These are phyloP conservation scores for Drosophila vallismaia DNA, from an alignment of 2,888 invertebrate species.

Conservation along the genomic window DNA sequence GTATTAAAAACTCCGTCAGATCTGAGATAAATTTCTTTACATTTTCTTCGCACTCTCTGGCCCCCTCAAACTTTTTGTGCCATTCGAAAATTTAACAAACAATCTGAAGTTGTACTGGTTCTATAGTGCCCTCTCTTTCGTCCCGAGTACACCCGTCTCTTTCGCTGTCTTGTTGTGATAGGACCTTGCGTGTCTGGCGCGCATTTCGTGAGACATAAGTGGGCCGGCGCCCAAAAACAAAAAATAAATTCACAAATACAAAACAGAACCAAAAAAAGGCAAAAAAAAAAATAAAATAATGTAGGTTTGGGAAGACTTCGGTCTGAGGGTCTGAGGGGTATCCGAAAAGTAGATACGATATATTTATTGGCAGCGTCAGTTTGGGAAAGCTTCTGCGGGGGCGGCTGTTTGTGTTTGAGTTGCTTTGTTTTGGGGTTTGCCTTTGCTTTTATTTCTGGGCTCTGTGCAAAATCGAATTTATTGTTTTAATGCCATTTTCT, in stretches of 20 bases:
- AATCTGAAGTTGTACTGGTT: constrained; percentile 35
- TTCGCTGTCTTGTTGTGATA: constrained; percentile 26
- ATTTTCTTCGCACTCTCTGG: constrained; percentile 8
- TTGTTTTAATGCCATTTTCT: constrained; percentile 76
- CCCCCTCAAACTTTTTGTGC: constrained; percentile 18
- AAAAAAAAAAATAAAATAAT: constrained; percentile 7
- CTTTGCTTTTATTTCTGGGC: constrained; percentile 28
- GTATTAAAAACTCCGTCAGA: constrained; percentile 31
- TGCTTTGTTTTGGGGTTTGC: constrained; percentile 36
- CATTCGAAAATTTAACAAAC: constrained; percentile 43
- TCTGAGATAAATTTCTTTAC: constrained; percentile 19
- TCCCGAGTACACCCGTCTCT: neutral
- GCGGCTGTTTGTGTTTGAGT: constrained; percentile 36
- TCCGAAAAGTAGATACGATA: constrained; percentile 60
- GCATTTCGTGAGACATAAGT: constrained; percentile 71
- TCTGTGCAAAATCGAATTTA: constrained; percentile 72
- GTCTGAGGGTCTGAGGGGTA: constrained; percentile 7
- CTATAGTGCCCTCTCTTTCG: neutral
- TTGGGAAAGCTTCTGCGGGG: constrained; percentile 36
- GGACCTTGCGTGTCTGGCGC: constrained; percentile 66
- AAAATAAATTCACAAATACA: constrained; percentile 7
- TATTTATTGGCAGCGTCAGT: constrained; percentile 65
- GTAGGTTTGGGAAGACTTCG: neutral
- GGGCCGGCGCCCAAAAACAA: constrained; percentile 59
- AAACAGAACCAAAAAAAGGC: constrained; percentile 1